Evolutionary conservation across 2,797 vertebrate genomes (phyloP).

Genomic region (Argya squamiceps): DNA sequence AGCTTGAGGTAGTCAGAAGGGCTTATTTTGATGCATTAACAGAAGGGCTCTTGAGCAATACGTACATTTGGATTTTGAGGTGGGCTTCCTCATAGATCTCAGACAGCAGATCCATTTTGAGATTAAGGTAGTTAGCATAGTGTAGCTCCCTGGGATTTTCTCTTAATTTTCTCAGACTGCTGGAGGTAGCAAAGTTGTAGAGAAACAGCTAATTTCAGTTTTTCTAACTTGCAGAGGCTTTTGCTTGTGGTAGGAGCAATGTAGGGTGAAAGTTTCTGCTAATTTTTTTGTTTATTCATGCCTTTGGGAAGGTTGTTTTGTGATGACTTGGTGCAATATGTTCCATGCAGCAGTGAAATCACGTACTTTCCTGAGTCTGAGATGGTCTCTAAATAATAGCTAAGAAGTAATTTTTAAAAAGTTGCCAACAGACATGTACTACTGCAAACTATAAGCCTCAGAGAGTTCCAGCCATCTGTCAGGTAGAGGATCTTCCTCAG

Average conservation of each 20-base stretch:
- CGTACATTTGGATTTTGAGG: neutral
- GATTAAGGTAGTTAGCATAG: neutral
- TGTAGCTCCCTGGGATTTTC: neutral
- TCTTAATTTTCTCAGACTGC: neutral
- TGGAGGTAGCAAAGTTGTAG: neutral
- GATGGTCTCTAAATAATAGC: neutral
- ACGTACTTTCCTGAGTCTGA: neutral
- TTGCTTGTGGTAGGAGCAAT: neutral
- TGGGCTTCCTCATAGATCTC: neutral
- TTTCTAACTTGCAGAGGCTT: neutral
- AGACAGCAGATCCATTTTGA: neutral
- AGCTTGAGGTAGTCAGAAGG: neutral
- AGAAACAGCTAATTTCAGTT: neutral
- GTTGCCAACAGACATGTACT: neutral
- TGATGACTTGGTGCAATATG: neutral
- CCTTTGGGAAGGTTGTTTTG: neutral
- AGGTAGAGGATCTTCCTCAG: neutral
- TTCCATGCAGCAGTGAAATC: neutral
- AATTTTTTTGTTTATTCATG: neutral
- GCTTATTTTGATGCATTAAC: neutral
- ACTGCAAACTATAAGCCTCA: neutral
- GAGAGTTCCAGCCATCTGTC: neutral
- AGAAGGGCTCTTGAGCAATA: neutral
- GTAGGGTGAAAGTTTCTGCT: neutral
- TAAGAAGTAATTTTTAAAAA: neutral